Evolutionary conservation across 2,888 invertebrate genomes (phyloP).

Genomic region (Cephus spinipes): DNA sequence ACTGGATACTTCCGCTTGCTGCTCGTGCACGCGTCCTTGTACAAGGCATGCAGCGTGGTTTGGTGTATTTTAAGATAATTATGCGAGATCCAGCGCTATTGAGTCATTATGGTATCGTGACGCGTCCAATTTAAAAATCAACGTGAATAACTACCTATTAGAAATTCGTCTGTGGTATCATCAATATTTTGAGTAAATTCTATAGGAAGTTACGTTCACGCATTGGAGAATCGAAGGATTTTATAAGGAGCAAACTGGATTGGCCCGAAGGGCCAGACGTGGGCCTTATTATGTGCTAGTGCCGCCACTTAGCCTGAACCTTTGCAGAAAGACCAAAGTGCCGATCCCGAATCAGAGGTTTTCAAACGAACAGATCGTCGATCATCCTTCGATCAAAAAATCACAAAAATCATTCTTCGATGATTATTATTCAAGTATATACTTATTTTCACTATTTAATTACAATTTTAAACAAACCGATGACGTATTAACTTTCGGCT

Average conservation of each 20-base stretch:
- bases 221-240: conserved; percentile 31
- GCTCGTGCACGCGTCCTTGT: neutral
- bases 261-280: conserved; percentile 59
- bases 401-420: no score
- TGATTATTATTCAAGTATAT: no score
- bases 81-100: neutral
- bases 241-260: conserved; percentile 44
- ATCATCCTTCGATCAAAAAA: neutral
- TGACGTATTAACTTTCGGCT: no score
- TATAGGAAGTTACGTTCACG: neutral
- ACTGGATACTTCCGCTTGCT: neutral
- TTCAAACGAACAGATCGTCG: neutral
- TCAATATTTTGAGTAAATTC: neutral
- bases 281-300: conserved; percentile 52
- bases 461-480: no score
- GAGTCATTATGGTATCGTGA: neutral
- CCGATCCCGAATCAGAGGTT: neutral
- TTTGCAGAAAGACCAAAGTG: neutral
- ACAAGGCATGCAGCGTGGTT: neutral
- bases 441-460: no score
- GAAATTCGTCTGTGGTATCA: neutral
- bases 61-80: neutral
- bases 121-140: neutral
- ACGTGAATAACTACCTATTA: neutral
- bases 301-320: conserved; percentile 50